Evolutionary conservation across 2,888 invertebrate genomes (phyloP), one percentile per base, ranked within the genome.

Genomic region (Euspilapteryx auroguttella): DNA sequence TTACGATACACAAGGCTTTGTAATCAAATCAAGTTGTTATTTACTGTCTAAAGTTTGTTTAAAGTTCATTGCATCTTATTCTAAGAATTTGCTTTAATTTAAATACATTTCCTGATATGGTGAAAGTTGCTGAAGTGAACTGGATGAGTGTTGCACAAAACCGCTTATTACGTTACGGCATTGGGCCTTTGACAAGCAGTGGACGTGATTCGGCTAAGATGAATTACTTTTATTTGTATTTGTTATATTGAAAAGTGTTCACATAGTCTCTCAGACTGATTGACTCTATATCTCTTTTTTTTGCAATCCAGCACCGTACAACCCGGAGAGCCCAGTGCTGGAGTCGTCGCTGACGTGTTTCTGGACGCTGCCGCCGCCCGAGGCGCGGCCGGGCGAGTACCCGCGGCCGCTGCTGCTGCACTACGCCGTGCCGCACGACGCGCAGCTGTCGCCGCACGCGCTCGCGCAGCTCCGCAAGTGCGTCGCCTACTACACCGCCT

Each of bases 281-380:
- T n/a, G n/a, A n/a, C n/a, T n/a, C n/a, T n/a, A n/a, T n/a, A n/a
- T n/a, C n/a, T n/a, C n/a, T n/a, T n/a, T n/a, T n/a, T n/a, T n/a
- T n/a, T n/a, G n/a, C n/a, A n/a, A n/a, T n/a, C n/a, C 54, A 92
- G 91, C 92, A 21, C 91, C 93, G 0, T 90, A 91, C 47, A 87
- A 87, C 47, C 85, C 84, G 32, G 89, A 89, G 50, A 87, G 86
- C 46, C 82, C 83, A 29, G 87, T 87, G 13, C 61, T 89, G 38
- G 92, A 92, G 47, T 93, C 94, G 1, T 86, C 86, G 25, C 79
- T 92, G 9, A 86, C 89, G 35, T 86, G 90, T 31, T 96, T 90
- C 61, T 96, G 96, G 95, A 93, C 95, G 3, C 84, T 92, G 75
- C 94, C 96, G n/a, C 95, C 96, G 2, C 89, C 92, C 24, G 96